A percentile compares a stretch with the other conserved stretches of the same genome.
These are phyloP conservation scores for Hyla sarda DNA, from an alignment of 2,113 vertebrate species.

Conservation along the genomic window DNA sequence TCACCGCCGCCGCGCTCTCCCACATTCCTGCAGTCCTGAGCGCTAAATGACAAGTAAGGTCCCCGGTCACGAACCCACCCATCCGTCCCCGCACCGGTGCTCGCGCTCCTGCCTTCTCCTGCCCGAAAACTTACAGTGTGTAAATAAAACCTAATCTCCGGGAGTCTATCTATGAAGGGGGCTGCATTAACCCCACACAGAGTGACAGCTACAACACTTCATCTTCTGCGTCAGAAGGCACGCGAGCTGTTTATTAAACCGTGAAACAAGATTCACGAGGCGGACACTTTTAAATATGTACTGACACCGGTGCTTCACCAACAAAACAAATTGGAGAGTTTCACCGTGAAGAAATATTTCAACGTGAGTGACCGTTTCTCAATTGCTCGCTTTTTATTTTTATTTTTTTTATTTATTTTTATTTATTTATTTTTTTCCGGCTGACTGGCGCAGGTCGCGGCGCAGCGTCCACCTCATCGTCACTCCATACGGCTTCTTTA, in stretches of 20 bases:
- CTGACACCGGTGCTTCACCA: constrained; percentile 30
- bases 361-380: constrained; percentile 25
- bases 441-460: no score
- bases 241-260: constrained; percentile 43
- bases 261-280: constrained; percentile 54
- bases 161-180: constrained; percentile 4
- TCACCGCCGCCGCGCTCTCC: constrained; percentile 41
- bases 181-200: constrained; percentile 42
- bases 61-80: no score
- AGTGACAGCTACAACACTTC: constrained; percentile 41
- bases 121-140: constrained; percentile 18
- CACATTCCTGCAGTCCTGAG: constrained; percentile 49
- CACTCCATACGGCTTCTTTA: neutral
- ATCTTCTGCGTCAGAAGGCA: constrained; percentile 36
- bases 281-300: constrained; percentile 47
- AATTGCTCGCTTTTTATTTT: neutral
- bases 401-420: no score
- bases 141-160: constrained; percentile 49
- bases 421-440: no score
- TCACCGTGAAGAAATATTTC: constrained; percentile 36
- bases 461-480: no score
- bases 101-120: constrained; percentile 3
- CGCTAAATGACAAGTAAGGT: constrained; percentile 43
- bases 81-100: constrained; percentile 19
- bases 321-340: constrained; percentile 47